Base-by-base conservation (phyloP, 2,113 vertebrate species). In the Pelmatolapia mariae region DNA sequence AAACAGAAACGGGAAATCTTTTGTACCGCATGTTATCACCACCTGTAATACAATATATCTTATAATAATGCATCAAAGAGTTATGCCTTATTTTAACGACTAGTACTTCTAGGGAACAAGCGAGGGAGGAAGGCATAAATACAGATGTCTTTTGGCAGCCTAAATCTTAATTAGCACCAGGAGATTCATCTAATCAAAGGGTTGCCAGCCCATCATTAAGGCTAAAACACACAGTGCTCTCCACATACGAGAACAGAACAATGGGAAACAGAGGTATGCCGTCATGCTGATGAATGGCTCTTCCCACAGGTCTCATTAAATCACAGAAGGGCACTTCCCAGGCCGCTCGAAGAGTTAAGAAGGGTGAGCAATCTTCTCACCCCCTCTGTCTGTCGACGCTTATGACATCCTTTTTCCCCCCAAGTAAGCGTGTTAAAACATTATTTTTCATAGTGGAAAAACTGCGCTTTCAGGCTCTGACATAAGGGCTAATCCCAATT, bases 261-360 rank as follows among this genome's bases (percentile, higher is more conserved):
- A 95, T 94, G 91, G 91, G 89, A 87, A 92, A 92, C 92, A 95
- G 94, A 92, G 92, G 91, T 94, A 66, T 29, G 79, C 91, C 92
- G 95, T 94, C 94, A 94, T 18, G 61, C 92, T 95, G 95, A 96
- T 91, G 86, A 94, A 96, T 94, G 92, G 88, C 80, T 94, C 93
- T 89, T 90, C 94, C 95, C 94, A 87, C 89, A 90, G 94, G 93
- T 94, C 91, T 95, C 94, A 94, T 96, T 96, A 95, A 96, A 94
- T 92, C 94, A 94, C 92, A 87, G 83, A 81, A 92, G 95, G 94
- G 86, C 91, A 91, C 92, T 95, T 94, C 92, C 91, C 86, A 40
- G 89, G 88, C 87, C 29, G 12, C 83, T 89, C 3, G 36, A 80
- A 81, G 86, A 92, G 90, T 85, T 89, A 88, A 92, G 90, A 89